A percentile compares a stretch with the other conserved stretches of the same genome.
Evolutionary conservation across 2,113 vertebrate genomes (phyloP).

Genomic region (Pteropus alecto): DNA sequence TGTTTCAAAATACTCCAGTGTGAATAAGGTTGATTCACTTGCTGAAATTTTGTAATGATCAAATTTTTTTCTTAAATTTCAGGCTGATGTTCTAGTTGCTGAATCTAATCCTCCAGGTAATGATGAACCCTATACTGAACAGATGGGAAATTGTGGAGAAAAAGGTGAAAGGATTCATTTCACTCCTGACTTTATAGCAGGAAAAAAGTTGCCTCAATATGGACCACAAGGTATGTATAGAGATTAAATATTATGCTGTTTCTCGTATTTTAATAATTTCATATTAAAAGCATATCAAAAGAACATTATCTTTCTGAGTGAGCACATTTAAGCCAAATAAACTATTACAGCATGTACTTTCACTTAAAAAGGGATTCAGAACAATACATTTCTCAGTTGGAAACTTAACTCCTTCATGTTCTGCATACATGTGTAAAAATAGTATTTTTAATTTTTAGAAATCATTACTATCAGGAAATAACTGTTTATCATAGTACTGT

Average conservation of each 20-base stretch:
- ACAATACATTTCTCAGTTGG: not conserved
- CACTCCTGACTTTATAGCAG: conserved; percentile 79
- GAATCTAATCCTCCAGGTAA: conserved; percentile 11
- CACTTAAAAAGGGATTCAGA: not conserved
- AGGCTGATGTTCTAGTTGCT: conserved; percentile 84
- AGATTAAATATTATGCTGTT: not conserved
- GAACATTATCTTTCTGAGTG: not conserved
- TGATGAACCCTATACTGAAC: conserved; percentile 81
- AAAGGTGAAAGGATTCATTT: conserved; percentile 80
- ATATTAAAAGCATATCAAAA: not conserved
- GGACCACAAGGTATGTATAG: conserved; percentile 81
- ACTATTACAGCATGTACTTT: not conserved
- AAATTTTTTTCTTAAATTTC: not conserved
- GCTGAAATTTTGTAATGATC: not conserved
- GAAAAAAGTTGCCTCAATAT: conserved; percentile 66
- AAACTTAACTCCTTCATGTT: not conserved
- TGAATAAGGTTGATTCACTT: not conserved
- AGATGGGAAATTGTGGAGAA: conserved; percentile 77
- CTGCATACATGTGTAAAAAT: not conserved
- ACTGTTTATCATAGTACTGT: not conserved
- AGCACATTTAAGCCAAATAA: not conserved
- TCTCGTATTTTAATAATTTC: not conserved
- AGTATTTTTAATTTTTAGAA: not conserved
- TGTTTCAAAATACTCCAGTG: not conserved
- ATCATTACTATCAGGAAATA: not conserved